These are phyloP conservation scores for Takifugu bimaculatus DNA, from an alignment of 2,113 vertebrate genomes.

Conservation along the genomic window DNA sequence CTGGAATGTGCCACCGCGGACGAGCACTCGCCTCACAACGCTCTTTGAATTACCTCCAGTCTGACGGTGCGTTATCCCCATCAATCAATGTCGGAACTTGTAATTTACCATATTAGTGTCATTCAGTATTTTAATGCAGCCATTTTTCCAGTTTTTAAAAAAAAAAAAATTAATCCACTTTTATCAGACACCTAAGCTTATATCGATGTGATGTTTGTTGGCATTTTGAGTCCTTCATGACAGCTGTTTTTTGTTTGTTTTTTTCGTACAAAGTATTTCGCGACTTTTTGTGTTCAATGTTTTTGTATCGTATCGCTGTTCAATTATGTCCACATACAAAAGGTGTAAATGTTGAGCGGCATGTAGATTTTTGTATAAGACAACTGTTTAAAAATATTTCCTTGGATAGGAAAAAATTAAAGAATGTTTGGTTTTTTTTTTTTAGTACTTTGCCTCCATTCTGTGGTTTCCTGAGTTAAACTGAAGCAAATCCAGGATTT, in stretches of 20 bases:
- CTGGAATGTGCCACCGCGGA: slow-evolving; percentile 39
- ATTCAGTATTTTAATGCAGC: slow-evolving; percentile 60
- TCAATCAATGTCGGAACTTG: slow-evolving; percentile 26
- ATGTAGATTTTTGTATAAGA: slow-evolving; percentile 66
- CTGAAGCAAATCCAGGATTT: no score
- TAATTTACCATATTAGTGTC: slow-evolving; percentile 56
- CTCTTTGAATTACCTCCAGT: background rate
- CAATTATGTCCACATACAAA: slow-evolving; percentile 56
- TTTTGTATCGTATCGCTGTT: slow-evolving; percentile 57
- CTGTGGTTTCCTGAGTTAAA: background rate
- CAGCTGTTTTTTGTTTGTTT: slow-evolving; percentile 26
- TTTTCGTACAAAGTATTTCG: slow-evolving; percentile 59
- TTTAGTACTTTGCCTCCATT: background rate
- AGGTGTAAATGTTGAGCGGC: slow-evolving; percentile 53
- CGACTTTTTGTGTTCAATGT: slow-evolving; percentile 45
- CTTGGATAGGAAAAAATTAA: slow-evolving; percentile 51
- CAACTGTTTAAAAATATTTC: slow-evolving; percentile 76
- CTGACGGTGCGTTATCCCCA: slow-evolving; percentile 10
- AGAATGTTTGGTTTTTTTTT: background rate
- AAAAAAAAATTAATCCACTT: slow-evolving; percentile 32
- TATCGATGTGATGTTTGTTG: slow-evolving; percentile 53
- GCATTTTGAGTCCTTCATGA: slow-evolving; percentile 39
- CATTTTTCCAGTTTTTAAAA: slow-evolving; percentile 29
- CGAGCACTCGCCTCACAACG: slow-evolving; percentile 11
- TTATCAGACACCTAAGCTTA: slow-evolving; percentile 49